phyloP scores from a whole-genome alignment of 2,797 vertebrate species.

The Enoplosus armatus region DNA sequence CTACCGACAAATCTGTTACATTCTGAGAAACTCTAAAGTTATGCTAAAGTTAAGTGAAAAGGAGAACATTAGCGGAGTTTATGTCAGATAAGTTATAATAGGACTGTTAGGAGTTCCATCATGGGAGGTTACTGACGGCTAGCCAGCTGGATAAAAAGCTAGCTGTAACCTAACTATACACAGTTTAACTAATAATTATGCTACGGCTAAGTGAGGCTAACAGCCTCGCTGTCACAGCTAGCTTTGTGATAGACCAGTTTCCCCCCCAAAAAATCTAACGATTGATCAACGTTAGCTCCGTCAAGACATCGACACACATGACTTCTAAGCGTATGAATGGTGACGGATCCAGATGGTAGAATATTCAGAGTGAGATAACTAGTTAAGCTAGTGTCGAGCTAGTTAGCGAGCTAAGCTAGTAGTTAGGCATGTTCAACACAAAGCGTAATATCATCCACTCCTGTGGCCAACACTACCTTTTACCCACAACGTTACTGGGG shows the following conservation, averaged over 20 bases:
- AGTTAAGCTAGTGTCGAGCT: constrained; percentile 15
- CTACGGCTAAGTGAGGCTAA: not conserved
- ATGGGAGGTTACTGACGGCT: not conserved
- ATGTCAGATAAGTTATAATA: accelerated
- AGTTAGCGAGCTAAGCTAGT: constrained; percentile 35
- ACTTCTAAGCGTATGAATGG: not conserved
- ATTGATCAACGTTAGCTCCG: not conserved
- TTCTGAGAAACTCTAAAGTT: not conserved
- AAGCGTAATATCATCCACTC: no score
- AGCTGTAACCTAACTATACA: not conserved
- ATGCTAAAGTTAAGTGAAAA: no score
- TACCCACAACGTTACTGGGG: constrained; percentile 16
- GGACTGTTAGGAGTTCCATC: not conserved
- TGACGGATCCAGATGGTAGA: constrained; percentile 7
- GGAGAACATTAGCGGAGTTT: not conserved
- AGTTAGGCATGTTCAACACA: not conserved
- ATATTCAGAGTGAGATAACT: constrained; percentile 10
- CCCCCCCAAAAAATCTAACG: no score
- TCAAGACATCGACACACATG: not conserved
- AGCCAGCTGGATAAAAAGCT: not conserved
- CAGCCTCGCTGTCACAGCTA: not conserved
- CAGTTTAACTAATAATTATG: not conserved
- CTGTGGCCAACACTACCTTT: constrained; percentile 31
- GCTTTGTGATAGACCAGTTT: not conserved
- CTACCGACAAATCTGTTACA: not conserved